Conservation (phyloP, 2,797 vertebrate species). For the Gastrophryne carolinensis region DNA sequence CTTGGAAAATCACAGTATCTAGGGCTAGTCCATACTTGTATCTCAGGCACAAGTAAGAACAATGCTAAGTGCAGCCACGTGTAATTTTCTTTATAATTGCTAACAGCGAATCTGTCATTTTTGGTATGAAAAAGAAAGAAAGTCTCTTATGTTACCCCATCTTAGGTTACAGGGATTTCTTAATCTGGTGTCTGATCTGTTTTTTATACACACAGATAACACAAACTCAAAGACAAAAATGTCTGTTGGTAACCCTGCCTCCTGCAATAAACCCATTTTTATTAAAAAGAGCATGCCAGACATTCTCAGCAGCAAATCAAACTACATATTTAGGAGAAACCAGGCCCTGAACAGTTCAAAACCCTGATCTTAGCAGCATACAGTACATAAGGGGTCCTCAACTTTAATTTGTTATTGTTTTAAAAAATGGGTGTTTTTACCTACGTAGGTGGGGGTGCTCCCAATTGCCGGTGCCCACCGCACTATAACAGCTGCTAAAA, state of each 20-base stretch:
- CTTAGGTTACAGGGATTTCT: not conserved
- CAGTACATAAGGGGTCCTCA: too few relatives aligned
- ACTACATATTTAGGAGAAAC: not conserved
- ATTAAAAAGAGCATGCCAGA: not conserved
- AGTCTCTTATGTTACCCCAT: not conserved
- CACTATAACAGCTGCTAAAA: too few relatives aligned
- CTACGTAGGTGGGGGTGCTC: too few relatives aligned
- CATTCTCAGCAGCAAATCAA: not conserved
- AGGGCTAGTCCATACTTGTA: not conserved
- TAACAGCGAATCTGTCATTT: too few relatives aligned
- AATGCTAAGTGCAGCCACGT: not conserved
- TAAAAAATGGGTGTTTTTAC: too few relatives aligned
- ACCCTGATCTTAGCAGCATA: not conserved
- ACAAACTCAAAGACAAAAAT: not conserved
- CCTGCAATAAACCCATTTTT: not conserved
- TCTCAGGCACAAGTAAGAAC: not conserved
- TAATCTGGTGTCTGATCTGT: not conserved
- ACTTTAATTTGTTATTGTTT: too few relatives aligned
- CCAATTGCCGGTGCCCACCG: too few relatives aligned
- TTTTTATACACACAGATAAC: not conserved
- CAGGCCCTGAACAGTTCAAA: not conserved
- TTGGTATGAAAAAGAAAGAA: not conserved
- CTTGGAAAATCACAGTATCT: not conserved
- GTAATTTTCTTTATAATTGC: not conserved
- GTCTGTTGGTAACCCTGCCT: not conserved